Base-by-base conservation (phyloP, 2,888 invertebrate genomes). In the Epistrophella euchroma region DNA sequence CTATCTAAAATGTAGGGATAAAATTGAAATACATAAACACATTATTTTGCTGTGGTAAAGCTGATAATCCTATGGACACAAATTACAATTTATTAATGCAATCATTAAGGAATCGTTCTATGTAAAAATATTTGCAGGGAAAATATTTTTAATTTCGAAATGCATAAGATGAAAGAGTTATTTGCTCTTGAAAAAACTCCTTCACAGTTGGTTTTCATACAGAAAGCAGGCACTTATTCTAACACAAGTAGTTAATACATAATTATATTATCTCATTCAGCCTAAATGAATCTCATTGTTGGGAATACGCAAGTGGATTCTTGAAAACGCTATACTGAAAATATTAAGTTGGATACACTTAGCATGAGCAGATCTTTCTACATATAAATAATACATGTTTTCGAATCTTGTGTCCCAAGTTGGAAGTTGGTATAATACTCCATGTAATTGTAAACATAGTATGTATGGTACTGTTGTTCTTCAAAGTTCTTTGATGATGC, bases 141-240 rank as follows among this genome's bases (percentile, higher is more conserved):
- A 13, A 1, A 10, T 17, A 9, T 45, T 25, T 15, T 52, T 6
- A 47, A 71, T 55, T 62, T 62, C 19, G 17, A 70, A 75, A 56
- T 37, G 50, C 68, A 35, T 45, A 71, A 66, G 73, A 83, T 83
- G 73, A 83, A 83, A 83, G 73, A 10, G 4, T 56, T 72, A 77
- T 73, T 55, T 47, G 60, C 52, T 52, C 52, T 25, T 66, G 25
- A 58, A 32, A 35, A 47, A 50, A 72, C 45, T 68, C n/a, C n/a
- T 68, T n/a, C 25, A 28, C n/a, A 50, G 19, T 22, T 50, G 10
- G 52, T 55, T 40, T 55, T 28, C 17, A 25, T 43, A 52, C 13
- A 35, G 43, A 72, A 28, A 72, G 58, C 32, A 28, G 66, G 58
- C 32, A 52, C 71, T 76, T 64, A 60, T 28, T n/a, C 43, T 32